phyloP scores from a whole-genome alignment of 2,797 vertebrate genomes.

The Sciurus vulgaris region DNA sequence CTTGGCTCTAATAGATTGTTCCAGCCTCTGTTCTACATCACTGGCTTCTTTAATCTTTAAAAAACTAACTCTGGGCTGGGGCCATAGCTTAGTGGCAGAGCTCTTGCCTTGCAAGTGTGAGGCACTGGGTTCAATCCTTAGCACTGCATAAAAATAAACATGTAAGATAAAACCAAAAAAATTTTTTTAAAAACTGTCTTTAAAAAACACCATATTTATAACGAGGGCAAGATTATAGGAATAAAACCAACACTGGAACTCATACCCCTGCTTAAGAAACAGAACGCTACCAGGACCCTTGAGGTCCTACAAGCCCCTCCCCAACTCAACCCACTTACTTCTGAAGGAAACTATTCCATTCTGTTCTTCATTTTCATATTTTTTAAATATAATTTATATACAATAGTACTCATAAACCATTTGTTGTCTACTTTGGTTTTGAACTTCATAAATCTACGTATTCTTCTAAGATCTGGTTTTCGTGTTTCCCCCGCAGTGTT shows the following conservation, averaged over 20 bases:
- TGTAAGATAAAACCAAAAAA: no score
- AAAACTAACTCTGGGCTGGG: neutral
- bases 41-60: slow-evolving; percentile 54
- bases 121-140: no score
- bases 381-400: neutral
- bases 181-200: no score
- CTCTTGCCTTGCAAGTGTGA: no score
- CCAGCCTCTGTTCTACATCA: neutral
- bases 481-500: neutral
- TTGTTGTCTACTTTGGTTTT: neutral
- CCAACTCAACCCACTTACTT: neutral
- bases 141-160: no score
- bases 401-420: neutral
- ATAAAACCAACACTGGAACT: neutral
- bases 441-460: neutral
- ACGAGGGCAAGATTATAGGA: neutral
- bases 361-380: neutral
- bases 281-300: neutral
- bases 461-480: neutral
- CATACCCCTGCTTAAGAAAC: slow-evolving; percentile 12
- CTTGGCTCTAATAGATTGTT: neutral
- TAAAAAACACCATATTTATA: slow-evolving; percentile 41
- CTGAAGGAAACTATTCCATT: neutral
- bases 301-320: neutral
- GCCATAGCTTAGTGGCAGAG: no score